Evolutionary conservation across 2,113 vertebrate species (phyloP), one percentile per base, ranked within the genome.

Genomic region (Cathartes aura): DNA sequence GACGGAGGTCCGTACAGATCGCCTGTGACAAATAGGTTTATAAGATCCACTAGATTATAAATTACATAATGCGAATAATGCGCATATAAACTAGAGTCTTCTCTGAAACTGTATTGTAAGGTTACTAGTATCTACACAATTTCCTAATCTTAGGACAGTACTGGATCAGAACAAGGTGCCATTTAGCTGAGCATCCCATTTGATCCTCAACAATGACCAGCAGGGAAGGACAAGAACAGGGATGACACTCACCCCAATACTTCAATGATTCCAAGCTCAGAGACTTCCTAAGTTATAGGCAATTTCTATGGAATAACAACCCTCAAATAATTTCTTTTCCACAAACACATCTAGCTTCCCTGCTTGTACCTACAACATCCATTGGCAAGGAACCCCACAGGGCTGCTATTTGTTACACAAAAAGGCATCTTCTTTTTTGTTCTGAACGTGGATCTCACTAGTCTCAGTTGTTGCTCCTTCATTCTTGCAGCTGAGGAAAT

Each of bases 1-100:
- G 36, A 55, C 0, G 0, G 29, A 75, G 42, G 18, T 59, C 21
- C 58, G 58, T 8, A 43, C 48, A 75, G 23, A n/a, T 0, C 63
- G 20, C 29, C 32, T 42, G 5, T 15, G 12, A 18, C 8, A 72
- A 47, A 73, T 0, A 21, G 13, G 36, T 34, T 72, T 47, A 23
- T n/a, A 40, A 56, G 0, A 48, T 60, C 48, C 27, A 29, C 43
- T 15, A 64, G 5, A 22, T 23, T 43, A 52, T 6, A 94, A 55
- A 30, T 26, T 8, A 42, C 29, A 12, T 6, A 34, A 15, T 6
- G 30, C 30, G 71, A 58, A n/a, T 4, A 38, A 43, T 3, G 8
- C 17, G 18, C 22, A 32, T 7, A 26, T 24, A 43, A 34, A 45
- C 79, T 27, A 21, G 18, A 66, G 6, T 12, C 9, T 36, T 43